Base-by-base conservation (phyloP, 2,888 invertebrate species). In the Mesorhabditis spiculigera region DNA sequence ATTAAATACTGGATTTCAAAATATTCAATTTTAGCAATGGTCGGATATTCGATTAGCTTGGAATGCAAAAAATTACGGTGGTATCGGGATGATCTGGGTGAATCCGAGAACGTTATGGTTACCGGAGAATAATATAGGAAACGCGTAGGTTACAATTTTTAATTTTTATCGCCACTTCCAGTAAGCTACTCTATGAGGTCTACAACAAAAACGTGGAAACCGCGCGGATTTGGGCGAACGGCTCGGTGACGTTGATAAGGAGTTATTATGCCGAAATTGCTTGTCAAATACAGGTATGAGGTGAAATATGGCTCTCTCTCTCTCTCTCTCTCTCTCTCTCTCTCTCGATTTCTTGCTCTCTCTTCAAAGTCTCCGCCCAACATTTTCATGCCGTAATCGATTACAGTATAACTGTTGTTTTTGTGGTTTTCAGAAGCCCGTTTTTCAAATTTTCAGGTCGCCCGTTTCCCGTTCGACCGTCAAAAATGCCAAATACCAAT, bases 31-130 rank as follows among this genome's bases (percentile, higher is more conserved):
- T 50, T 50, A 50, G 58, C 58, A 50, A 50, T 50, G 58, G 58
- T n/a, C 8, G n/a, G 58, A 50, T n/a, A n/a, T 50, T 50, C 58
- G 58, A 50, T 50, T 50, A n/a, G 8, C 58, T 10, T 50, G 58
- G 58, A 50, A 50, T 50, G 10, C 58, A n/a, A 50, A 50, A 50
- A n/a, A 50, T 50, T 50, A 50, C 58, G 58, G 58, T 50, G 58
- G 58, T 13, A 13, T 50, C 10, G 58, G n/a, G 58, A 13, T 13
- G 10, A 50, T 50, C 0, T 50, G 58, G 58, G 58, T 50, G n/a
- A 50, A 50, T 50, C 58, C 58, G 58, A 10, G n/a, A 50, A n/a
- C 58, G 58, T 13, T 50, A 2, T 50, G 58, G 58, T 13, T n/a
- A 13, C 58, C 58, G 10, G 58, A 50, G 58, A 10, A 50, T n/a